A percentile compares a stretch with the other conserved stretches of the same genome.
phyloP scores from a whole-genome alignment of 2,113 vertebrate species.

The Hypocryptadius cinnamomeus region DNA sequence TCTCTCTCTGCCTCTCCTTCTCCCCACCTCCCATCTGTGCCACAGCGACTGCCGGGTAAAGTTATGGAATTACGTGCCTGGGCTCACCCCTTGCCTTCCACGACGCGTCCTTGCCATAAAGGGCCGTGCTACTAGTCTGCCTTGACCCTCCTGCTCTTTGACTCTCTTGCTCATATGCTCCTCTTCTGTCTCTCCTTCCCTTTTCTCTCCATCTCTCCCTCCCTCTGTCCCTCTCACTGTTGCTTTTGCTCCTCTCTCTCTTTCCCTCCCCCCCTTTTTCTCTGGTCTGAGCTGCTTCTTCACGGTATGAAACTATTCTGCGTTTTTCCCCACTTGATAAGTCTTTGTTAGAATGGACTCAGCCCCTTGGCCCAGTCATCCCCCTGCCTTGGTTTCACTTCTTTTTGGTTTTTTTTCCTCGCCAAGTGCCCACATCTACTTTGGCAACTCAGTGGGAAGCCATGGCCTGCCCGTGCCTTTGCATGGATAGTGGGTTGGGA shows the following conservation, averaged over 20 bases:
- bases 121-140: slow-evolving; percentile 95
- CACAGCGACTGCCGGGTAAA: slow-evolving; percentile 97
- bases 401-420: neutral
- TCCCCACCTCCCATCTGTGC: slow-evolving; percentile 36
- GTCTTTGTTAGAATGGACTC: neutral
- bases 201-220: slow-evolving; percentile 14
- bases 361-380: neutral
- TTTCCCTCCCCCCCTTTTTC: neutral
- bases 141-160: slow-evolving; percentile 76
- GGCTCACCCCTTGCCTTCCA: slow-evolving; percentile 97
- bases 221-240: slow-evolving; percentile 55
- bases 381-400: neutral
- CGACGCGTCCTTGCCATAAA: slow-evolving; percentile 98
- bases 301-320: slow-evolving; percentile 73
- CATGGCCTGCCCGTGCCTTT: neutral
- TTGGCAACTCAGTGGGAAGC: neutral
- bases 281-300: slow-evolving; percentile 73
- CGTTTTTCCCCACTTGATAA: slow-evolving; percentile 34
- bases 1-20: slow-evolving; percentile 21
- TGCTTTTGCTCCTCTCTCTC: slow-evolving; percentile 1
- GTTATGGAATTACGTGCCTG: slow-evolving; percentile 97
- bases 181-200: slow-evolving; percentile 25
- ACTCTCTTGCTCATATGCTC: slow-evolving; percentile 43
- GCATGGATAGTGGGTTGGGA: slow-evolving; percentile 8
- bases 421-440: neutral